Base-by-base conservation (phyloP, 2,113 vertebrate genomes). In the Aspiorhynchus laticeps region DNA sequence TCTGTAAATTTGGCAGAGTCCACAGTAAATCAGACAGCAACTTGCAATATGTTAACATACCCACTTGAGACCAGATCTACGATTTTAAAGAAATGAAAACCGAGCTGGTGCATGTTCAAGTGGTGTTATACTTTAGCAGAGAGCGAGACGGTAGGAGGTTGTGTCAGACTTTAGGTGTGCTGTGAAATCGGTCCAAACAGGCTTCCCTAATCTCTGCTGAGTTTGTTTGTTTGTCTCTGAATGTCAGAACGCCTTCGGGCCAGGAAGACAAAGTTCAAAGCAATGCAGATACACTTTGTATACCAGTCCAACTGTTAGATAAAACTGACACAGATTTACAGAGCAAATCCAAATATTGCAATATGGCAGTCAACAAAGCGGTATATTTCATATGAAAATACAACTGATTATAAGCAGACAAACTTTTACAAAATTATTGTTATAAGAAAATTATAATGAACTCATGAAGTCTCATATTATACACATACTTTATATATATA, bases 221-320 rank as follows among this genome's bases (percentile, higher is more conserved):
- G 83, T 76, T 12, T 84, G 83, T 89, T 82, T 88, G 69, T 87
- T 88, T 87, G 84, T 82, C 82, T 87, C 41, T 78, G 80, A 87
- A 86, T 86, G 69, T 86, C 53, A 87, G 65, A 82, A 87, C 69
- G 46, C 85, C 87, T 91, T 61, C 85, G 85, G 86, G 59, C 83
- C 65, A 78, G 17, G 24, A 86, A 76, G 38, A 28, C 51, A 56
- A 26, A 82, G 77, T 28, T 80, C 63, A 46, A 87, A 89, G 85
- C 59, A 84, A 81, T 73, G 82, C 19, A 71, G 61, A 80, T 82
- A 77, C 84, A 83, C 87, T 88, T 74, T 53, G 83, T 75, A 85
- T 84, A 81, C 43, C 31, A 48, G 53, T 74, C 43, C 59, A 82
- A 85, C 67, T 67, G 84, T 80, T 85, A 73, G 56, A 46, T 77